Conservation (phyloP, 2,797 vertebrate species). For the Sebastes itinus region DNA sequence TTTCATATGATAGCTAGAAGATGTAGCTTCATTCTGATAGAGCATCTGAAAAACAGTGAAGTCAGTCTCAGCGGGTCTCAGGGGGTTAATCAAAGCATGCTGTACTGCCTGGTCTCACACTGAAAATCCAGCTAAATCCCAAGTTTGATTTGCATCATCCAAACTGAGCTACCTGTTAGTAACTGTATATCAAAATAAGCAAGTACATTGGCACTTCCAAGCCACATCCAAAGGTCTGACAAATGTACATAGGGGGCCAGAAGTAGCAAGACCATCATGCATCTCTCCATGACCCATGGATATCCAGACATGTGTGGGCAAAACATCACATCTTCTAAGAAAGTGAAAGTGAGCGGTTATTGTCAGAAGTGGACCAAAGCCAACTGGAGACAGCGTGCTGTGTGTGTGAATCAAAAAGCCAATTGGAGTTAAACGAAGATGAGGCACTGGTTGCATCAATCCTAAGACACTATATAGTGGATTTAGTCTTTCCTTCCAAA, state of each 20-base stretch:
- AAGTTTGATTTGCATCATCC: background rate
- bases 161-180: background rate
- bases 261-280: constrained; percentile 49
- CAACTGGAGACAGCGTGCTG: constrained; percentile 5
- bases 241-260: constrained; percentile 10
- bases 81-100: background rate
- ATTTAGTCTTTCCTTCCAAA: constrained; percentile 83
- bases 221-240: constrained; percentile 6
- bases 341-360: constrained; percentile 7
- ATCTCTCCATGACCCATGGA: constrained; percentile 35
- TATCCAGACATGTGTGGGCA: constrained; percentile 35
- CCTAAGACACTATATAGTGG: background rate
- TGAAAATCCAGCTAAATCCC: constrained; percentile 5
- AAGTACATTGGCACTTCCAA: background rate
- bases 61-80: no score
- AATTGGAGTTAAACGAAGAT: constrained; percentile 12
- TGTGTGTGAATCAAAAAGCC: constrained; percentile 20
- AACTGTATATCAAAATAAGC: background rate
- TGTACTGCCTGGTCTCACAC: background rate
- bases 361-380: background rate
- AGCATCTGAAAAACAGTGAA: no score
- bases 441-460: background rate
- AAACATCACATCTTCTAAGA: constrained; percentile 16
- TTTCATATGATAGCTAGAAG: no score
- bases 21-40: no score